Evolutionary conservation across 2,888 invertebrate genomes (phyloP).

Genomic region (Frankliniella fusca): DNA sequence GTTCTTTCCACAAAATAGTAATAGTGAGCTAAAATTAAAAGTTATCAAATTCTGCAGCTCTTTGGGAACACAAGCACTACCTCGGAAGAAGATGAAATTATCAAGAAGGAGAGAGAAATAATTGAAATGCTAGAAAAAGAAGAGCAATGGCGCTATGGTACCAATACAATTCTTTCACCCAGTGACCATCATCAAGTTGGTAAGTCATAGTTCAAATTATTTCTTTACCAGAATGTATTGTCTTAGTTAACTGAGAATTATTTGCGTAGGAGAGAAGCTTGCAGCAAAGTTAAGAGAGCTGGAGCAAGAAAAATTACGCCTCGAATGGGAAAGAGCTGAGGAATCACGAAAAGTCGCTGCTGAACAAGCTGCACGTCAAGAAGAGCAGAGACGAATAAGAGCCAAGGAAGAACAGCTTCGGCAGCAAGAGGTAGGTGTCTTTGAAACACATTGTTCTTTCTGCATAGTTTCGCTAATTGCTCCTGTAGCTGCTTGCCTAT

Average conservation of each 20-base stretch:
- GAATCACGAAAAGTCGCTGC: slow-evolving; percentile 36
- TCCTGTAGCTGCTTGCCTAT: neutral
- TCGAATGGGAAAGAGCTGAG: slow-evolving; percentile 49
- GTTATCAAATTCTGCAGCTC: slow-evolving; percentile 50
- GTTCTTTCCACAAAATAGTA: slow-evolving; percentile 28
- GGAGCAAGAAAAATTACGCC: slow-evolving; percentile 50
- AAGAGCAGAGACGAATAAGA: slow-evolving; percentile 56
- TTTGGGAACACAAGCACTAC: slow-evolving; percentile 64
- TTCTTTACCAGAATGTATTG: too few species aligned
- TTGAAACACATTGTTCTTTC: neutral
- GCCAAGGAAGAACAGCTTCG: slow-evolving; percentile 61
- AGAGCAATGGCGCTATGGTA: slow-evolving; percentile 55
- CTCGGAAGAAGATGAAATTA: slow-evolving; percentile 70
- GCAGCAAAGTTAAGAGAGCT: slow-evolving; percentile 54
- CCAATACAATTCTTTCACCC: slow-evolving; percentile 29
- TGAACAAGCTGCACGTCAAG: slow-evolving; percentile 43
- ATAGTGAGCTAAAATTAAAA: slow-evolving; percentile 29
- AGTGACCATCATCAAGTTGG: slow-evolving; percentile 40
- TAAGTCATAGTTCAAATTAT: slow-evolving; percentile 35
- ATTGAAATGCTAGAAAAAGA: slow-evolving; percentile 60
- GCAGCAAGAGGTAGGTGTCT: slow-evolving; percentile 62
- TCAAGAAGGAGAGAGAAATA: slow-evolving; percentile 61
- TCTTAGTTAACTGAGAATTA: too few species aligned
- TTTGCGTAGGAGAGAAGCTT: slow-evolving; percentile 50
- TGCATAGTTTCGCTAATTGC: neutral